Base-by-base conservation (phyloP, 2,113 vertebrate species). In the Xenopus laevis region DNA sequence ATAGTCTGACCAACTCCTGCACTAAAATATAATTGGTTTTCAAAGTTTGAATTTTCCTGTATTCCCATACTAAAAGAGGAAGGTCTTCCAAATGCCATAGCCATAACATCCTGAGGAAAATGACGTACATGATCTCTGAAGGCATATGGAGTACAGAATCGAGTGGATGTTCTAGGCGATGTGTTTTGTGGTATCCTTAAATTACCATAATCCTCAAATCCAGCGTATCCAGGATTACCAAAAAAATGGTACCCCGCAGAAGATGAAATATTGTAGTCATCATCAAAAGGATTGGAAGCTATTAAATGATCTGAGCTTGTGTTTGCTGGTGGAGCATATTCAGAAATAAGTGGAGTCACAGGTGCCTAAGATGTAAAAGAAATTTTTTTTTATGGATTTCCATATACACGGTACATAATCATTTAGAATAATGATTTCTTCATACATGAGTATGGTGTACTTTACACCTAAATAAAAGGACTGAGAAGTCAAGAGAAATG, bases 241-340 rank as follows among this genome's bases (percentile, higher is more conserved):
- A 92, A 89, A 71, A 91, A 92, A 0, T 86, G 87, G 79, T 82
- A 91, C 78, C 85, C 83, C 7, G 87, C 78, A 79, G 89, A 82
- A 68, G 89, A 80, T 4, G 91, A 87, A 3, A 86, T 80, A 71
- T 79, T 89, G 80, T 92, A 94, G 83, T 87, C 89, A 85, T 95
- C 94, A 78, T 95, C 94, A 83, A 95, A 95, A 0, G 93, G 93
- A 80, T 95, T 95, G 74, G 89, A 87, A 65, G 93, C 94, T 84
- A 95, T 87, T 78, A 95, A 86, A 81, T 94, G 92, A 81, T 95
- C 92, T 9, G 92, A 86, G 80, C 90, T 94, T 66, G 92, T 91
- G 83, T 93, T 93, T 7, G 83, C 87, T 16, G 93, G 93, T 62
- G 93, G 93, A 68, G 92, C 93, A 81, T 94, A 95, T 86, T 95